These are phyloP conservation scores for Tricholauxania praeusta DNA, from an alignment of 2,888 invertebrate genomes.

Conservation along the genomic window DNA sequence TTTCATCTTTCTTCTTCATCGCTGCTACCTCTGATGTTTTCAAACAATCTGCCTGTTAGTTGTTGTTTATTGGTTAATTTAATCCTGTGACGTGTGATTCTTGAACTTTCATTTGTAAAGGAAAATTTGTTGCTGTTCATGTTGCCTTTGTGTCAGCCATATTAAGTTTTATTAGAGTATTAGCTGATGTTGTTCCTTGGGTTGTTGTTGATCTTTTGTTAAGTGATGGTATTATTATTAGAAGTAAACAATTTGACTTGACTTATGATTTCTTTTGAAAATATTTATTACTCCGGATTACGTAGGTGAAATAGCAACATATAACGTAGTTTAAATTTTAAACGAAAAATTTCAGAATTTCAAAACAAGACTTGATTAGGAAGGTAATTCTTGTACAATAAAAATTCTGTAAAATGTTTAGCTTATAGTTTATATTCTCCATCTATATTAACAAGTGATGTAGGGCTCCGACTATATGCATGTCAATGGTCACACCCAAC, in stretches of 20 bases:
- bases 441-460: no score
- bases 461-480: no score
- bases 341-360: no score
- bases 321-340: no score
- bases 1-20: not conserved
- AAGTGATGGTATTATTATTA: no score
- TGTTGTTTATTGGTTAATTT: slow-evolving; percentile 20
- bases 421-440: no score
- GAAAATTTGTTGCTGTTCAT: slow-evolving; percentile 11
- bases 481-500: no score
- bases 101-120: slow-evolving; percentile 21
- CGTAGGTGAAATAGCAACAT: no score
- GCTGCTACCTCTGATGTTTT: not conserved
- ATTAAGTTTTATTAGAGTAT: slow-evolving; percentile 8
- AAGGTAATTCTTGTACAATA: no score
- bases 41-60: not conserved
- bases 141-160: not conserved
- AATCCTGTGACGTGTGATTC: slow-evolving; percentile 9
- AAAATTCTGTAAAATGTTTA: no score
- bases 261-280: not conserved
- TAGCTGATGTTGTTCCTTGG: not conserved
- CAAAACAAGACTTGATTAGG: no score
- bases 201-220: slow-evolving; percentile 1
- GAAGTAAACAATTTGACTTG: slow-evolving; percentile 4
- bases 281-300: not conserved